Evolutionary conservation across 92 coral and sea anemone genomes (phyloP), one percentile per base, ranked within the genome.

Genomic region (Pocillopora meandrina): DNA sequence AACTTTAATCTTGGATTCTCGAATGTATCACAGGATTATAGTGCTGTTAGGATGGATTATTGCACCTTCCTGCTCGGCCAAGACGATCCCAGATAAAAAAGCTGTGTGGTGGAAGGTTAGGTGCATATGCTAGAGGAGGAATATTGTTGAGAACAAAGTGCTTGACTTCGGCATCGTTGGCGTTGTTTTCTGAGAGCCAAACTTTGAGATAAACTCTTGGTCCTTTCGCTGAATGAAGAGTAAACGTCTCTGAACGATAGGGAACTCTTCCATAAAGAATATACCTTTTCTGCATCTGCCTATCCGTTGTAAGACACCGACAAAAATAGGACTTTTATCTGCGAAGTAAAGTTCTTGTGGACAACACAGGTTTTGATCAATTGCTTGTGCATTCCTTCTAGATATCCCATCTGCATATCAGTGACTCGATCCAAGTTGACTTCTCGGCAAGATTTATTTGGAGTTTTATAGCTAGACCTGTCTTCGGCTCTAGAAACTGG

Each of bases 361-460:
- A 21, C 17, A 69, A 69, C 47, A 12, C 52, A 42, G 52, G 52
- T 42, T 42, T 42, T 42, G 5, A 42, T 3, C 8, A 5, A 42
- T 33, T 69, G 74, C 79, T 49, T 62, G 20, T 62, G n/a, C 9
- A 33, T 2, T 52, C 79, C 47, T 42, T n/a, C 80, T 1, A 56
- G 65, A 18, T 75, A 75, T 12, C 33, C n/a, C 80, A 75, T 75
- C 63, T 47, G 75, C 75, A 80, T 80, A 20, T 66, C 61, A 11
- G 65, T 47, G 15, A 67, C 35, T n/a, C 20, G 60, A 21, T 65
- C 61, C 58, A 63, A 55, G 61, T 61, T 10, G 3, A 2, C 12
- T 59, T 59, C 14, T 5, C 62, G 3, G 62, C 61, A 57, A 14
- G 0, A 57, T 0, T 57, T 59, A 12, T 7, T 59, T 12, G 62